Evolutionary conservation across 2,113 vertebrate genomes (phyloP).

Genomic region (Pantherophis guttatus): DNA sequence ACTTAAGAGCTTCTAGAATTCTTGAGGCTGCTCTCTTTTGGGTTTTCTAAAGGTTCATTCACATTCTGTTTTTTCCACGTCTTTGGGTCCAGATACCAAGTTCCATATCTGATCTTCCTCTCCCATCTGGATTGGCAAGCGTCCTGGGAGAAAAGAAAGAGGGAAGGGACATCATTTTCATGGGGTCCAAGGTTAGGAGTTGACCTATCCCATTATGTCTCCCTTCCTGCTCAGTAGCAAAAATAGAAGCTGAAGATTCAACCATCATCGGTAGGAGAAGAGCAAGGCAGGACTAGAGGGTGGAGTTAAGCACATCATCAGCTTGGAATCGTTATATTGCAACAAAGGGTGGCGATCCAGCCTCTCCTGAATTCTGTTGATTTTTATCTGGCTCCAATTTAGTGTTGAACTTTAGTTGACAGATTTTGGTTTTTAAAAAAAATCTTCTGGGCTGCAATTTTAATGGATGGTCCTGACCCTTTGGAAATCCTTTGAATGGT

Average conservation of each 20-base stretch:
- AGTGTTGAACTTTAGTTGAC: too few relatives aligned
- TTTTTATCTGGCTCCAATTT: too few relatives aligned
- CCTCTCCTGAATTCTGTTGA: too few relatives aligned
- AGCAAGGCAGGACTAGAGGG: too few relatives aligned
- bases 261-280: too few relatives aligned
- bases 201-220: not conserved
- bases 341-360: too few relatives aligned
- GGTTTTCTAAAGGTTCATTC: constrained; percentile 59
- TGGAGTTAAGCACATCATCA: too few relatives aligned
- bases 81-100: constrained; percentile 67
- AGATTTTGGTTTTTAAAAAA: too few relatives aligned
- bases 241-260: not conserved
- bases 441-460: too few relatives aligned
- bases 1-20: constrained; percentile 22
- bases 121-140: constrained; percentile 14
- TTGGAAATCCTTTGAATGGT: too few relatives aligned
- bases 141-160: constrained; percentile 29
- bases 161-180: not conserved
- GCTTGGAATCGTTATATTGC: too few relatives aligned
- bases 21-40: constrained; percentile 3
- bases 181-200: not conserved
- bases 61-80: constrained; percentile 61
- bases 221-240: not conserved
- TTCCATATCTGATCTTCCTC: constrained; percentile 59
- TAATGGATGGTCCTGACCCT: too few relatives aligned